phyloP scores from a whole-genome alignment of 2,888 invertebrate species.

The Pterostichus niger region DNA sequence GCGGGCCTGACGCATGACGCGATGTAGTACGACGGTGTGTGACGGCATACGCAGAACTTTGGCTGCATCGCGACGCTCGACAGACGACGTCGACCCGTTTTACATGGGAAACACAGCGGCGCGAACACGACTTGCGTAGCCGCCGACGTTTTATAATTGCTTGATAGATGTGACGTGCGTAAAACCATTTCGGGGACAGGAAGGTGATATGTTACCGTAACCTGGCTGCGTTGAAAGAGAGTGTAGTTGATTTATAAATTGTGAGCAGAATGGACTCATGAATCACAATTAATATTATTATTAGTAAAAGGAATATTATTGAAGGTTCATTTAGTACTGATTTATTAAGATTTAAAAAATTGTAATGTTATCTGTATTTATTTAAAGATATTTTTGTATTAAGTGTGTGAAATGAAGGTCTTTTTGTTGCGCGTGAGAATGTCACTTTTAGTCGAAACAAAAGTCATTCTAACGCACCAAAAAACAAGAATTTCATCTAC shows the following conservation, averaged over 20 bases:
- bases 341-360: no score
- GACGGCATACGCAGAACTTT: slow-evolving; percentile 2
- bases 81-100: background rate
- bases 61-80: slow-evolving; percentile 24
- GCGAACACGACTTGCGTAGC: slow-evolving; percentile 20
- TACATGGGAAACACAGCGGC: slow-evolving; percentile 18
- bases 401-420: no score
- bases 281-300: no score
- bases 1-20: slow-evolving; percentile 24
- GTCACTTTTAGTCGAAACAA: no score
- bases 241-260: background rate
- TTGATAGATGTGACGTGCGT: slow-evolving; percentile 60
- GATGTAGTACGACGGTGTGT: slow-evolving; percentile 1
- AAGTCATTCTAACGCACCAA: no score
- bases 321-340: no score
- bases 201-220: slow-evolving; percentile 13
- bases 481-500: no score
- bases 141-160: slow-evolving; percentile 59
- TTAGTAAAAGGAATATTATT: no score
- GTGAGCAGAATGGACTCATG: no score
- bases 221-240: background rate
- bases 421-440: no score
- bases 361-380: no score
- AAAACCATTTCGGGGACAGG: slow-evolving; percentile 48
- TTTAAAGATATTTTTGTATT: no score